These are phyloP conservation scores for Isichthys henryi DNA, from an alignment of 2,113 vertebrate genomes.

Conservation along the genomic window DNA sequence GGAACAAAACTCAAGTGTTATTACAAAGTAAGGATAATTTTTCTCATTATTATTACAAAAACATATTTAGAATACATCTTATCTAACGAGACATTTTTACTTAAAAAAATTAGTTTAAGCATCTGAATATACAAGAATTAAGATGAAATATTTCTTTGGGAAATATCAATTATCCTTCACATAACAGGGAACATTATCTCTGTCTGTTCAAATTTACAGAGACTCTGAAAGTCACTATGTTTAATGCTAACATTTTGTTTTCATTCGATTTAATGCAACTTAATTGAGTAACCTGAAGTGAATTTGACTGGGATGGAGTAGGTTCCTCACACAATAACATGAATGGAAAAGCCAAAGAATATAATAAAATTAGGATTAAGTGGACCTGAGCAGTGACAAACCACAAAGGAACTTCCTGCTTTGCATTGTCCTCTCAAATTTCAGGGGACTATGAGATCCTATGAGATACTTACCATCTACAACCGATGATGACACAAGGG, in stretches of 20 bases:
- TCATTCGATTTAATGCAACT: conserved; percentile 19
- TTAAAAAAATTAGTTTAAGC: neutral
- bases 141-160: neutral
- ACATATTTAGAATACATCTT: neutral
- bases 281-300: neutral
- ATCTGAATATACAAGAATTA: neutral
- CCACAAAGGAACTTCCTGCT: neutral
- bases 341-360: conserved; percentile 6
- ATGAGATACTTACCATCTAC: neutral
- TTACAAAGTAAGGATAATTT: neutral
- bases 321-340: conserved; percentile 6
- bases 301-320: neutral
- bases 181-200: neutral
- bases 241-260: conserved; percentile 22
- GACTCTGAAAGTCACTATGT: neutral
- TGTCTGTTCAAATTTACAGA: neutral
- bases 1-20: neutral
- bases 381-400: conserved; percentile 10
- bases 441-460: neutral
- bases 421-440: conserved; percentile 12
- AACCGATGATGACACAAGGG: neutral
- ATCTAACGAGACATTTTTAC: neutral
- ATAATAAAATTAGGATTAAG: conserved; percentile 13
- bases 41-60: neutral
- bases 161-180: neutral